These are phyloP conservation scores for Meriones psammophilus DNA, from an alignment of 2,797 vertebrate species.

Conservation along the genomic window DNA sequence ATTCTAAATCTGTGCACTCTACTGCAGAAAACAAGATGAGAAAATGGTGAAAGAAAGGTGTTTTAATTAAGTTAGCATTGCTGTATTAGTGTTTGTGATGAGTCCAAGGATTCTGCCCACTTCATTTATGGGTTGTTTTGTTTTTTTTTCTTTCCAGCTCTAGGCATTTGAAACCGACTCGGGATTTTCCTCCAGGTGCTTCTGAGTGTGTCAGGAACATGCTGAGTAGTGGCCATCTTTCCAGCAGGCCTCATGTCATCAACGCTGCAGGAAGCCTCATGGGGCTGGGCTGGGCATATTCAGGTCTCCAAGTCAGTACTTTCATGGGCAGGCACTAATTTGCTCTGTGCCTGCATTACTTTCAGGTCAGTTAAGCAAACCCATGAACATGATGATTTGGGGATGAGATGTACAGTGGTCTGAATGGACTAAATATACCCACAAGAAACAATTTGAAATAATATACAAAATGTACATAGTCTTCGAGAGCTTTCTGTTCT, in stretches of 20 bases:
- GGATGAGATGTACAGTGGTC: neutral
- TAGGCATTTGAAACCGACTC: constrained; percentile 52
- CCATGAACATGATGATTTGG: neutral
- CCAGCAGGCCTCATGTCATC: constrained; percentile 26
- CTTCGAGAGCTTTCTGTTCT: neutral
- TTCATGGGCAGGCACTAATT: constrained; percentile 43
- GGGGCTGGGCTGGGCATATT: neutral
- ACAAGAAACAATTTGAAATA: neutral
- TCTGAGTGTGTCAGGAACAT: constrained; percentile 56
- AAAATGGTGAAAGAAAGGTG: neutral
- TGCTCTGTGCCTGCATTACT: neutral
- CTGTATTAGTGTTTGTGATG: neutral
- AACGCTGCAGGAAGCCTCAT: constrained; percentile 37
- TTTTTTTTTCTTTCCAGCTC: neutral
- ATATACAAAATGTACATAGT: neutral
- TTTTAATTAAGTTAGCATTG: neutral
- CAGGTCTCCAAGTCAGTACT: neutral
- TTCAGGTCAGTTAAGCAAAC: constrained; percentile 65
- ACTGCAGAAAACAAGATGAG: constrained; percentile 2
- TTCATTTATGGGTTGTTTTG: neutral
- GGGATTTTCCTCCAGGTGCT: constrained; percentile 64
- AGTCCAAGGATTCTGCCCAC: neutral
- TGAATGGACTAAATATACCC: constrained; percentile 8
- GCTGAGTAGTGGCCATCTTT: neutral
- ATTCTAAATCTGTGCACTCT: neutral